phyloP scores from a whole-genome alignment of 2,888 invertebrate species.

The Cotesia congregata region DNA sequence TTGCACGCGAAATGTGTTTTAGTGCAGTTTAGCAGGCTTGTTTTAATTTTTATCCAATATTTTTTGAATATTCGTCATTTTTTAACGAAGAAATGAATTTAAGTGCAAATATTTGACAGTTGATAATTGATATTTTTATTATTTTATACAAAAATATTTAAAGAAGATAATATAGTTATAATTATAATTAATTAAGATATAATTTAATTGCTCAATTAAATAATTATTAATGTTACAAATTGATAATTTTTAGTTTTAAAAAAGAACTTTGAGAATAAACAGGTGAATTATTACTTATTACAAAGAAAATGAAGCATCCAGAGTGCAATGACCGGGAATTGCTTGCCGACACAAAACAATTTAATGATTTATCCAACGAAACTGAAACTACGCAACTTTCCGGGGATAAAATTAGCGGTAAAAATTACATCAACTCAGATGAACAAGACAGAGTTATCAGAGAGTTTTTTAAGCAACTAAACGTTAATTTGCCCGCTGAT shows the following conservation, averaged over 20 bases:
- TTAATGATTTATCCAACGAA: constrained; percentile 15
- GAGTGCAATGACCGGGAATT: constrained; percentile 29
- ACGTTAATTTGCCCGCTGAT: constrained; percentile 32
- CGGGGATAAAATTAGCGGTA: constrained; percentile 2
- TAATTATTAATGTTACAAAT: too few relatives aligned
- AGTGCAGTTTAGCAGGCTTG: constrained; percentile 25
- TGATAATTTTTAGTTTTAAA: neutral
- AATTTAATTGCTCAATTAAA: too few relatives aligned
- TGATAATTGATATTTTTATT: neutral
- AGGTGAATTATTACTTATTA: neutral
- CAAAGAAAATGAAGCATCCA: constrained; percentile 22
- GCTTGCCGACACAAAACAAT: constrained; percentile 13
- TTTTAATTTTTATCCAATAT: too few relatives aligned
- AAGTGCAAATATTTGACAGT: neutral
- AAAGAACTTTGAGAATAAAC: neutral
- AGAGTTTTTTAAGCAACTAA: neutral
- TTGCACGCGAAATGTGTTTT: constrained; percentile 33
- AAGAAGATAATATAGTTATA: neutral
- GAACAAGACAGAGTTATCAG: neutral
- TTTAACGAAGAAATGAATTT: too few relatives aligned
- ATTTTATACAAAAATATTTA: neutral
- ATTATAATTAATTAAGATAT: too few relatives aligned
- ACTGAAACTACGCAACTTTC: constrained; percentile 4
- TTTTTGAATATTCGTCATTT: too few relatives aligned
- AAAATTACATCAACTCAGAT: neutral